Evolutionary conservation across 2,888 invertebrate genomes (phyloP).

Genomic region (Apotomis turbidana): DNA sequence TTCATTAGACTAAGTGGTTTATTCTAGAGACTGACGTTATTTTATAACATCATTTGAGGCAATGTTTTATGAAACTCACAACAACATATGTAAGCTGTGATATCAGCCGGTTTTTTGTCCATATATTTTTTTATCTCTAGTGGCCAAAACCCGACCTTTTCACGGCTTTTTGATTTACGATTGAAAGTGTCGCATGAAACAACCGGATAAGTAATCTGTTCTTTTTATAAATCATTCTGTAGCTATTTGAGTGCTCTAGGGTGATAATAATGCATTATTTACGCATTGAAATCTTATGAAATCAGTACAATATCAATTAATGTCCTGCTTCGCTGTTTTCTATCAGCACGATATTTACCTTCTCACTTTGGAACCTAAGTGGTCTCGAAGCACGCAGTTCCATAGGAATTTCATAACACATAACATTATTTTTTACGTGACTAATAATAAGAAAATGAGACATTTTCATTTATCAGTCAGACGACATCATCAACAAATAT

Average conservation of each 20-base stretch:
- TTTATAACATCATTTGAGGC: not conserved
- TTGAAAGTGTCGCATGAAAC: slow-evolving; percentile 60
- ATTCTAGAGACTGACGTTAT: not conserved
- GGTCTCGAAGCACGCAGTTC: too few species aligned
- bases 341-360: too few species aligned
- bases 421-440: too few species aligned
- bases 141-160: slow-evolving; percentile 63
- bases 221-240: slow-evolving; percentile 16
- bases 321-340: too few species aligned
- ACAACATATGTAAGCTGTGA: not conserved
- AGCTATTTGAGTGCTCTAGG: slow-evolving; percentile 5
- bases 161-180: slow-evolving; percentile 77
- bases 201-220: slow-evolving; percentile 43
- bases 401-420: too few species aligned
- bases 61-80: not conserved
- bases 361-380: too few species aligned
- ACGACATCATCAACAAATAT: too few species aligned
- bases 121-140: slow-evolving; percentile 51
- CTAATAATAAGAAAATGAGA: too few species aligned
- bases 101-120: slow-evolving; percentile 27
- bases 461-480: too few species aligned
- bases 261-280: slow-evolving; percentile 5
- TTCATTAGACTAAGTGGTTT: not conserved
- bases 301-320: too few species aligned
- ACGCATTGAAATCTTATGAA: too few species aligned